Base-by-base conservation (phyloP, 2,888 invertebrate genomes). In the Timandra comae region DNA sequence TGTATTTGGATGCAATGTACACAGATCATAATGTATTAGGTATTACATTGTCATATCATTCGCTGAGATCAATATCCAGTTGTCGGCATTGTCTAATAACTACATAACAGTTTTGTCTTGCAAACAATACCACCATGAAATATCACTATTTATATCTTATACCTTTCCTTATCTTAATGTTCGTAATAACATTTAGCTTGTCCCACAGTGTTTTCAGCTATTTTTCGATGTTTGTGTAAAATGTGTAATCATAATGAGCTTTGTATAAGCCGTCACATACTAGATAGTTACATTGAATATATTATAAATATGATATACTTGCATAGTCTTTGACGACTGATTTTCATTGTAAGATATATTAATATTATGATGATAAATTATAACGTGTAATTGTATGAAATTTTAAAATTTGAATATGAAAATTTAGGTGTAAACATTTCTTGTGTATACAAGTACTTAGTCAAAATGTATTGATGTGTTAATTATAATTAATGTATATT, bases 271-370 rank as follows among this genome's bases (percentile, higher is more conserved):
- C 64, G 63, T 63, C 65, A 57, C 56, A 57, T 62, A 53, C 52
- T 58, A 54, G 47, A 52, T 60, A 55, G 54, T 56, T 56, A 46
- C n/a, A n/a, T n/a, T n/a, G n/a, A n/a, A n/a, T n/a, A 37, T 41
- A 49, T 49, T 36, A 43, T 42, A 48, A 49, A 35, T 42, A 43
- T 41, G 45, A 49, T 51, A 53, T 54, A 52, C 52, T 50, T 51
- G 54, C 54, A 63, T 68, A 69, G 70, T 77, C 75, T 75, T 68
- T 65, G 61, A 72, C 66, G 81, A 84, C 82, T 82, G 82, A 84
- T 80, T 80, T 81, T 82, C 72, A 73, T 73, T 53, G 61, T 67
- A 73, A 80, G 71, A 63, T 65, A 65, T 16, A 16, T 16, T 16
- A 5, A 16, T 16, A 5, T 3, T 16, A 16, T 16, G 16, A 16